Conservation (phyloP, 2,113 vertebrate species). For the Rattus rattus region DNA sequence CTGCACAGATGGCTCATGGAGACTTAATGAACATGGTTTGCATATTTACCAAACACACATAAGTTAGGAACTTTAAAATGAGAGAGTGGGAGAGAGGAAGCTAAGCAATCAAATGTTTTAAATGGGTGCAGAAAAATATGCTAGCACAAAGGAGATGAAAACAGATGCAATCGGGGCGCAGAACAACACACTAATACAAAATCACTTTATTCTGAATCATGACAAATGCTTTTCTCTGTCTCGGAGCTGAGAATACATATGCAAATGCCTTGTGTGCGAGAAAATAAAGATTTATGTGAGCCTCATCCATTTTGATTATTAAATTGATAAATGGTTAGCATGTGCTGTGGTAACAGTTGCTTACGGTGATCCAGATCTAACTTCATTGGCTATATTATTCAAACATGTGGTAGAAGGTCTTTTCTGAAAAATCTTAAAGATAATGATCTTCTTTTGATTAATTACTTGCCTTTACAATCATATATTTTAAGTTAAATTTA, state of each 20-base stretch:
- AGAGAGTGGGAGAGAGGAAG: background rate
- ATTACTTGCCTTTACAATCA: slow-evolving; percentile 32
- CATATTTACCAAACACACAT: slow-evolving; percentile 43
- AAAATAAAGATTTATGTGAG: slow-evolving; percentile 38
- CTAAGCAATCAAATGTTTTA: slow-evolving; percentile 30
- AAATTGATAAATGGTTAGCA: slow-evolving; percentile 38
- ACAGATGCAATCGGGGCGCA: background rate
- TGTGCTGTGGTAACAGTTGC: background rate
- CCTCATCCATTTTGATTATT: background rate
- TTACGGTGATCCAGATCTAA: background rate
- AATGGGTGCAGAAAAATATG: slow-evolving; percentile 3
- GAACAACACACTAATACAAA: background rate
- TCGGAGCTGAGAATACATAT: background rate
- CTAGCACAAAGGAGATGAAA: background rate
- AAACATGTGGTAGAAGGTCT: background rate
- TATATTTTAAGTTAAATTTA: background rate
- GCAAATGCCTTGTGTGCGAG: background rate
- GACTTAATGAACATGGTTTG: slow-evolving; percentile 58
- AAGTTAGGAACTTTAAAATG: slow-evolving; percentile 60
- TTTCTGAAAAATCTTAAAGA: background rate
- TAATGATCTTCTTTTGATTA: background rate
- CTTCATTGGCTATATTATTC: background rate
- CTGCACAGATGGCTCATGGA: slow-evolving; percentile 60
- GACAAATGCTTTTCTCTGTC: background rate
- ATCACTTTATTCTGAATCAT: slow-evolving; percentile 24